Evolutionary conservation across 2,797 vertebrate genomes (phyloP).

Genomic region (Moxostoma hubbsi): DNA sequence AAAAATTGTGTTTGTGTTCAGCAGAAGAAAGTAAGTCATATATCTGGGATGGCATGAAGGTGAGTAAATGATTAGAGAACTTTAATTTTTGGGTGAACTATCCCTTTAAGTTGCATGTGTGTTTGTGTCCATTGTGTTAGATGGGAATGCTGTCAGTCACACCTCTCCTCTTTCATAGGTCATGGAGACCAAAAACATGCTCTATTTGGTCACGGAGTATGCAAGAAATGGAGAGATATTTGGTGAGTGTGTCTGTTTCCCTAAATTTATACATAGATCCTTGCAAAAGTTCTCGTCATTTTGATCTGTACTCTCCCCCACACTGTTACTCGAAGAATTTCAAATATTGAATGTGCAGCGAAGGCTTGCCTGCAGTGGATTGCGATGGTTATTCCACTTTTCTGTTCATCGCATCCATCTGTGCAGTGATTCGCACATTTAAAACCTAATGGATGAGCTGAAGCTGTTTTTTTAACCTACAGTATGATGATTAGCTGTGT

Average conservation of each 20-base stretch:
- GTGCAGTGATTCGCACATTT: constrained; percentile 8
- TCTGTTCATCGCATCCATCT: constrained; percentile 15
- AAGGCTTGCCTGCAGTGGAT: constrained; percentile 1
- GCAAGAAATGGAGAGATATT: constrained; percentile 57
- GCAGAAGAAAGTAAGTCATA: too few relatives aligned
- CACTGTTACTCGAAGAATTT: neutral
- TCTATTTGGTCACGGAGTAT: constrained; percentile 81
- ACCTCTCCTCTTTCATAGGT: constrained; percentile 70
- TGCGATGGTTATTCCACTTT: constrained; percentile 16
- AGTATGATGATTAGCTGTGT: constrained; percentile 39
- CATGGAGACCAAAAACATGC: constrained; percentile 90
- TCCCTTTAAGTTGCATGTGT: too few relatives aligned
- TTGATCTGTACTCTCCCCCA: neutral
- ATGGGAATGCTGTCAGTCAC: neutral
- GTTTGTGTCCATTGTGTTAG: neutral
- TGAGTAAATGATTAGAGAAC: too few relatives aligned
- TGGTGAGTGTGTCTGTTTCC: constrained; percentile 43
- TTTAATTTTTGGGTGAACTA: too few relatives aligned
- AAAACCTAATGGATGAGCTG: constrained; percentile 31
- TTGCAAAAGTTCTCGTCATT: constrained; percentile 3
- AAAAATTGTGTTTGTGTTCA: too few relatives aligned
- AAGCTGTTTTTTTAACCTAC: constrained; percentile 37
- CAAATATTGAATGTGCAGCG: neutral
- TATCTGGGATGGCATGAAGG: too few relatives aligned
- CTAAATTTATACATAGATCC: neutral